A percentile compares a stretch with the other conserved stretches of the same genome.
phyloP scores from a whole-genome alignment of 2,888 invertebrate species.

The Phengaris arion region DNA sequence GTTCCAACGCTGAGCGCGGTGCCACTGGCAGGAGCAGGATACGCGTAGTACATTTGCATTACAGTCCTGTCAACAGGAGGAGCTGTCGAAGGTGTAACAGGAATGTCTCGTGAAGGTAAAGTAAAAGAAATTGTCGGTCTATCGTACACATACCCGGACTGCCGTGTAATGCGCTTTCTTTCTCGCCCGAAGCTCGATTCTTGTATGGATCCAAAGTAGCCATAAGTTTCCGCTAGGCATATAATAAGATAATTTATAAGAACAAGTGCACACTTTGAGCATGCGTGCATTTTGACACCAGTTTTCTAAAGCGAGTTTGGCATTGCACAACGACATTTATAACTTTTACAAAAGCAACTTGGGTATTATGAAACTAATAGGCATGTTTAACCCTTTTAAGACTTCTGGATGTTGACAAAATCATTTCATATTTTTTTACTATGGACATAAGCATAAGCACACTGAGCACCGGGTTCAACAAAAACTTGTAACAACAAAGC shows the following conservation, averaged over 20 bases:
- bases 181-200: conserved; percentile 32
- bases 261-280: conserved; percentile 40
- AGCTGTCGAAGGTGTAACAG: conserved; percentile 58
- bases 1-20: conserved; percentile 50
- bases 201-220: conserved; percentile 17
- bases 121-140: conserved; percentile 66
- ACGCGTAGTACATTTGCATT: conserved; percentile 70
- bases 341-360: conserved; percentile 51
- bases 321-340: conserved; percentile 56
- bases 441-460: neutral
- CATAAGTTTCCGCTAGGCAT: conserved; percentile 34
- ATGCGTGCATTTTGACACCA: conserved; percentile 46
- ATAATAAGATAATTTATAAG: conserved; percentile 38
- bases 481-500: neutral
- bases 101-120: conserved; percentile 54
- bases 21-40: conserved; percentile 56
- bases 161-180: conserved; percentile 54
- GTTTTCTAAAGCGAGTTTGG: conserved; percentile 49
- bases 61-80: conserved; percentile 63
- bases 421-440: neutral
- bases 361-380: conserved; percentile 49
- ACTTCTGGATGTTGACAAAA: neutral
- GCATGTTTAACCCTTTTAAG: conserved; percentile 48
- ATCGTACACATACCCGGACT: conserved; percentile 71
- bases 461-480: neutral